A percentile compares a stretch with the other conserved stretches of the same genome.
Evolutionary conservation across 2,888 invertebrate species (phyloP).

Genomic region (Prosopocoilus inquinatus): DNA sequence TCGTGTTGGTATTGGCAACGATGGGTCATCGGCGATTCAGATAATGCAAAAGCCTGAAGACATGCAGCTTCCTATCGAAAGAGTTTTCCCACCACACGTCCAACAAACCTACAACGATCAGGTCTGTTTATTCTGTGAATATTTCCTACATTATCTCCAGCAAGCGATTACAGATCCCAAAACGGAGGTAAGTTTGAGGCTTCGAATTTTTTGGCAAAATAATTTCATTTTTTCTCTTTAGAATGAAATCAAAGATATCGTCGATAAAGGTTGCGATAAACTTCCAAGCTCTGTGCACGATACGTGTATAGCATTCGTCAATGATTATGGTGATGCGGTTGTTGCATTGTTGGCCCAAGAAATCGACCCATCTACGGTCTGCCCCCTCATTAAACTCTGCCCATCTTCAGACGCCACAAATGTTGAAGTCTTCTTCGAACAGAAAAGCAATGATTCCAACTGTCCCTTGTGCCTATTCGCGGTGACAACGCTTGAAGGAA

Average conservation of each 20-base stretch:
- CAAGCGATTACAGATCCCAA: slow-evolving; percentile 65
- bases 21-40: slow-evolving; percentile 21
- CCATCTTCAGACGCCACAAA: slow-evolving; percentile 56
- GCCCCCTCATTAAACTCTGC: slow-evolving; percentile 71
- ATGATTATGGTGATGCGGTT: slow-evolving; percentile 76
- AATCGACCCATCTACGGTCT: slow-evolving; percentile 73
- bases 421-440: slow-evolving; percentile 55
- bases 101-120: slow-evolving; percentile 50
- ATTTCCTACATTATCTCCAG: slow-evolving; percentile 77
- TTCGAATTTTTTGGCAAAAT: neutral
- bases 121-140: slow-evolving; percentile 77
- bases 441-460: slow-evolving; percentile 61
- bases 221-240: slow-evolving; percentile 39
- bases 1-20: slow-evolving; percentile 9
- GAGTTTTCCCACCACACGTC: slow-evolving; percentile 46
- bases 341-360: slow-evolving; percentile 76
- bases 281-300: slow-evolving; percentile 62
- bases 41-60: slow-evolving; percentile 34
- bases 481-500: slow-evolving; percentile 70
- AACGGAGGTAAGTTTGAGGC: slow-evolving; percentile 58
- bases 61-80: slow-evolving; percentile 57
- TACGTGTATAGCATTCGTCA: slow-evolving; percentile 73
- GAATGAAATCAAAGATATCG: slow-evolving; percentile 65
- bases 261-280: slow-evolving; percentile 68
- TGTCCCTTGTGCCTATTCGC: slow-evolving; percentile 85